Base-by-base conservation (phyloP, 2,797 vertebrate species). In the Mormyrus hasselquistii region DNA sequence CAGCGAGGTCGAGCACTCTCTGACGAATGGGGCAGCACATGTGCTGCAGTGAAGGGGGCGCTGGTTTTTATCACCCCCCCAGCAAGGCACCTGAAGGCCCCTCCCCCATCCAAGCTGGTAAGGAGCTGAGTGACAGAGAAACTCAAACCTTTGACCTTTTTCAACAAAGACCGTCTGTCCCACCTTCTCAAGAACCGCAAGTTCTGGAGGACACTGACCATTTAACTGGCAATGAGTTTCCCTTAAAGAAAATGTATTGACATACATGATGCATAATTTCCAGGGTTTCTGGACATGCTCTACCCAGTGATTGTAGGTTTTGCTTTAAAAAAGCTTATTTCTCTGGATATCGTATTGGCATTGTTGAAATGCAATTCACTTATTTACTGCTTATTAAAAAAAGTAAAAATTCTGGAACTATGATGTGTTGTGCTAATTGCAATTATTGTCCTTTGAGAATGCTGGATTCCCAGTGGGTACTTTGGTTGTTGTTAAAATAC, bases 21-120 rank as follows among this genome's bases (percentile, higher is more conserved):
- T 93, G 92, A 91, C 91, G 93, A 91, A 93, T 93, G 90, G 91
- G 89, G 91, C 91, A 90, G 91, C 91, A 90, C 89, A 79, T 89
- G 84, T 90, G 89, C 89, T 62, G 25, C 85, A 92, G 88, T 89
- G 90, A 86, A 90, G 91, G 87, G 88, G 41, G 89, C 90, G 62
- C 90, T 92, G 93, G 93, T 94, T 92, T 85, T 92, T 93, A 93
- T 94, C 93, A 92, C 62, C 50, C 91, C 90, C 91, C 91, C 90
- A 93, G 91, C 89, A 91, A 91, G 90, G 91, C 92, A 94, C 92
- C 92, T 92, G 92, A 91, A 90, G 89, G 29, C n/a, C 52, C 52
- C 69, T n/a, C 44, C 73, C 44, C 73, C 76, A 59, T 47, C 53
- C 73, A 44, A 52, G 55, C 73, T 29, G 52, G 34, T 83, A 76